A percentile compares a stretch with the other conserved stretches of the same genome.
These are phyloP conservation scores for Operophtera brumata DNA, from an alignment of 2,888 invertebrate species.

Conservation along the genomic window DNA sequence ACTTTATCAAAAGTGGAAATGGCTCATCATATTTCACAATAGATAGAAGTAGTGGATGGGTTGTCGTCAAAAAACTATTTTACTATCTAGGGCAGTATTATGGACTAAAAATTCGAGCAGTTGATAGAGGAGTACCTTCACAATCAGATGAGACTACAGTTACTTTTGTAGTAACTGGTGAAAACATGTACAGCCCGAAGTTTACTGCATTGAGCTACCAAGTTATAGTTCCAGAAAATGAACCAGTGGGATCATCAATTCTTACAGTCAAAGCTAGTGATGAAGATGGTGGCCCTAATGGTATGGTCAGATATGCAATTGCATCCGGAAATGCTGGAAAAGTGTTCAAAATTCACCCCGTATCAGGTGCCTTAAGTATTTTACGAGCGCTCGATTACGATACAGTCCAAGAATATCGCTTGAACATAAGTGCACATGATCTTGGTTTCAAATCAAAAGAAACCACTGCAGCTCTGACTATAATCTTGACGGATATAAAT, in stretches of 20 bases:
- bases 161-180: slow-evolving; percentile 90
- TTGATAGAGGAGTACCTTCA: slow-evolving; percentile 93
- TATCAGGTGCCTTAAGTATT: slow-evolving; percentile 90
- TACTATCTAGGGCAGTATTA: slow-evolving; percentile 83
- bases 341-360: slow-evolving; percentile 89
- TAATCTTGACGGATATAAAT: slow-evolving; percentile 94
- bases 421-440: slow-evolving; percentile 94
- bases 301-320: slow-evolving; percentile 91
- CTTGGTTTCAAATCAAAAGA: slow-evolving; percentile 89
- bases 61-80: slow-evolving; percentile 84
- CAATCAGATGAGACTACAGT: slow-evolving; percentile 88
- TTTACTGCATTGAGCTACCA: slow-evolving; percentile 93
- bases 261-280: slow-evolving; percentile 92
- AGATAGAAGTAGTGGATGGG: slow-evolving; percentile 90
- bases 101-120: slow-evolving; percentile 85
- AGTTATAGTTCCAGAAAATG: slow-evolving; percentile 95
- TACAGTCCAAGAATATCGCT: slow-evolving; percentile 88
- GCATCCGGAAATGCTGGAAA: slow-evolving; percentile 90
- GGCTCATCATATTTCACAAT: slow-evolving; percentile 87
- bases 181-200: slow-evolving; percentile 89
- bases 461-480: slow-evolving; percentile 89
- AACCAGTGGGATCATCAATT: slow-evolving; percentile 91
- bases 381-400: slow-evolving; percentile 92
- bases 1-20: slow-evolving; percentile 87
- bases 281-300: slow-evolving; percentile 93